Percentiles rank a stretch among this genome's conserved stretches.
Conservation (phyloP, 2,888 invertebrate species). For the Leptopterna dolabrata region DNA sequence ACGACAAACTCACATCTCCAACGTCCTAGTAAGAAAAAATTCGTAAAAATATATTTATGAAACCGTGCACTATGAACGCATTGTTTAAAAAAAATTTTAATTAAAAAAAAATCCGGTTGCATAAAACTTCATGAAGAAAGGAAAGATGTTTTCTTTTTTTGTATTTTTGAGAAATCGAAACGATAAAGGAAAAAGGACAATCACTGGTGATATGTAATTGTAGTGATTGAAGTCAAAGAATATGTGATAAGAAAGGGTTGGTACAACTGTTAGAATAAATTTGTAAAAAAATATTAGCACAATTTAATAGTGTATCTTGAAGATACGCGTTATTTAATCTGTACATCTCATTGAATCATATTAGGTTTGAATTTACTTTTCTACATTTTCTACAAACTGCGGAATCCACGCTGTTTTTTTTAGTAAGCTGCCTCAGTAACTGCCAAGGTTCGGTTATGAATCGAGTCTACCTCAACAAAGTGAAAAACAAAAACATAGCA, state of each 20-base stretch:
- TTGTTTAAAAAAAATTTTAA: not conserved
- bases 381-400: slow-evolving; percentile 12
- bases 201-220: slow-evolving; percentile 51
- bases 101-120: not conserved
- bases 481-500: slow-evolving; percentile 22
- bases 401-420: slow-evolving; percentile 20
- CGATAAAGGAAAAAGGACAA: slow-evolving; percentile 51
- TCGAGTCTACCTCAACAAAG: slow-evolving; percentile 43
- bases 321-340: not conserved
- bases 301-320: slow-evolving; percentile 15
- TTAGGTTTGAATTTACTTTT: slow-evolving; percentile 28
- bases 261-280: slow-evolving; percentile 53
- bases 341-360: not conserved
- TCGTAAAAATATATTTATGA: not conserved
- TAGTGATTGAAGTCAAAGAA: slow-evolving; percentile 48
- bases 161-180: not conserved
- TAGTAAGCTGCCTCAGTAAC: slow-evolving; percentile 37
- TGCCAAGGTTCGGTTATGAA: slow-evolving; percentile 39
- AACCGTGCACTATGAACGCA: slow-evolving; percentile 16
- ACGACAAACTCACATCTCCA: not conserved
- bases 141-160: not conserved
- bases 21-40: slow-evolving; percentile 1
- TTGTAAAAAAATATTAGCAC: slow-evolving; percentile 39
- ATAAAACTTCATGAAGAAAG: slow-evolving; percentile 26
- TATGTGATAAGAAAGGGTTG: slow-evolving; percentile 57